Conservation (phyloP, 2,113 vertebrate genomes). For the Beaufortia kweichowensis region DNA sequence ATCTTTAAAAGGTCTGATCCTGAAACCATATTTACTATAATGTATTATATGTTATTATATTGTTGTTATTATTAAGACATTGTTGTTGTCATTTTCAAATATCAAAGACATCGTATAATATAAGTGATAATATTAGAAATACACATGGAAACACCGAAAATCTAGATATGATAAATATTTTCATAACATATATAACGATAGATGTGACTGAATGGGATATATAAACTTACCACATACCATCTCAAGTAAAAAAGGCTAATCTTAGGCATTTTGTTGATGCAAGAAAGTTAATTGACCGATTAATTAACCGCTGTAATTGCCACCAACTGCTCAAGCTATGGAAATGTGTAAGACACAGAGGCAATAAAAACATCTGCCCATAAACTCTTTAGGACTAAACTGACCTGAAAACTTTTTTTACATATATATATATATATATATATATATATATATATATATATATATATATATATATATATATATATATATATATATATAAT, state of each 20-base stretch:
- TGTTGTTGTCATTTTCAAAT: too few relatives aligned
- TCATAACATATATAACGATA: background rate
- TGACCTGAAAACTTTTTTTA: background rate
- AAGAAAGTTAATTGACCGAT: slow-evolving; percentile 27
- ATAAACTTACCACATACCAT: slow-evolving; percentile 4
- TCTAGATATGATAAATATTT: background rate
- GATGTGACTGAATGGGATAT: background rate
- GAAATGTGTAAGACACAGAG: background rate
- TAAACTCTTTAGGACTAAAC: background rate
- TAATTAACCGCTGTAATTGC: slow-evolving; percentile 40
- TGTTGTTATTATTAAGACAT: background rate
- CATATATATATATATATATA: too few relatives aligned
- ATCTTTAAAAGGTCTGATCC: too few relatives aligned
- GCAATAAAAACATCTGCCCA: background rate
- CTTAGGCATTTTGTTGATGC: slow-evolving; percentile 19
- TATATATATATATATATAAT: too few relatives aligned
- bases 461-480: too few relatives aligned
- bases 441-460: too few relatives aligned
- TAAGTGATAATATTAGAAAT: background rate
- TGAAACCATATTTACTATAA: background rate
- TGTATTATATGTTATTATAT: too few relatives aligned
- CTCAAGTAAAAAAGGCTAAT: background rate
- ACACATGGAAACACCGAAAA: background rate
- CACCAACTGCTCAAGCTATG: background rate
- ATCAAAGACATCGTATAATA: too few relatives aligned